phyloP scores from a whole-genome alignment of 1,140 invertebrate species.

The Lordiphosa stackelbergi region DNA sequence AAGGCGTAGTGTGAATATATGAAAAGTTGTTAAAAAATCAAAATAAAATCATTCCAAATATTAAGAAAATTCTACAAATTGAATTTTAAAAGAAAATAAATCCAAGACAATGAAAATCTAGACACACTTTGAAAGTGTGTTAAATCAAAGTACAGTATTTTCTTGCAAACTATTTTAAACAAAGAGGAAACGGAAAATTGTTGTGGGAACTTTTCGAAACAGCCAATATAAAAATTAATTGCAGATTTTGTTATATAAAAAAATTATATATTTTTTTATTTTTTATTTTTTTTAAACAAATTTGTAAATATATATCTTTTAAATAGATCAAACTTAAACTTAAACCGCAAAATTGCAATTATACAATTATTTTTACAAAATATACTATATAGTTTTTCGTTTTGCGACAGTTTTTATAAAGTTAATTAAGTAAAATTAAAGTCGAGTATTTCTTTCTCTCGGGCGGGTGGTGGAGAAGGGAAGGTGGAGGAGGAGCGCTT shows the following conservation, averaged over 20 bases:
- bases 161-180: slow-evolving; percentile 43
- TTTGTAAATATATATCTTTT: slow-evolving; percentile 45
- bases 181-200: slow-evolving; percentile 30
- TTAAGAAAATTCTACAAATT: too few relatives aligned
- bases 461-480: not conserved
- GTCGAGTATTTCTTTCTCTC: slow-evolving; percentile 35
- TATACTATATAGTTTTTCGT: slow-evolving; percentile 22
- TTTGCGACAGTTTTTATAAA: slow-evolving; percentile 42
- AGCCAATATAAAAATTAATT: slow-evolving; percentile 20
- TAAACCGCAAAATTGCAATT: slow-evolving; percentile 39
- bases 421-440: slow-evolving; percentile 45
- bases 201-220: not conserved
- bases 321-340: slow-evolving; percentile 42
- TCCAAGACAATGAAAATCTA: too few relatives aligned
- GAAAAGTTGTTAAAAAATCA: too few relatives aligned
- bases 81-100: too few relatives aligned
- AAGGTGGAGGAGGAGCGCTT: too few relatives aligned
- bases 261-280: slow-evolving; percentile 27
- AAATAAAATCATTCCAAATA: too few relatives aligned
- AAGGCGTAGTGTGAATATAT: too few relatives aligned
- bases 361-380: slow-evolving; percentile 50
- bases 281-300: slow-evolving; percentile 47
- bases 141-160: slow-evolving; percentile 57
- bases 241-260: slow-evolving; percentile 42
- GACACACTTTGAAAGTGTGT: not conserved